A percentile compares a stretch with the other conserved stretches of the same genome.
phyloP scores from a whole-genome alignment of 2,888 invertebrate species.

The Aplocera efformata region DNA sequence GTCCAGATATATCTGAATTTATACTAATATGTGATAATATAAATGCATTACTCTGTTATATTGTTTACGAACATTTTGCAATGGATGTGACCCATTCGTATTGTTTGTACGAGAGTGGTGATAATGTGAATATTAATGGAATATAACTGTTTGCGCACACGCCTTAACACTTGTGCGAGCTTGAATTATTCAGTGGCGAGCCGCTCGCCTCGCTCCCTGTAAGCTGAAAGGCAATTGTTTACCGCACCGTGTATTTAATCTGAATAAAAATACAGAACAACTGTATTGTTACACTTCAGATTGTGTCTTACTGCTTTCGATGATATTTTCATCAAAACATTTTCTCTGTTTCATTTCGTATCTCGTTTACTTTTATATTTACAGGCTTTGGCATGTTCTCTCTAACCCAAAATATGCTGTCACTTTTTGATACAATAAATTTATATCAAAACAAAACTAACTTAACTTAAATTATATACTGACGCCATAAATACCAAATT shows the following conservation, averaged over 20 bases:
- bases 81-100: slow-evolving; percentile 41
- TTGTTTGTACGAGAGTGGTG: slow-evolving; percentile 52
- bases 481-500: background rate
- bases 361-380: too few species aligned
- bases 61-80: slow-evolving; percentile 47
- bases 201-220: slow-evolving; percentile 34
- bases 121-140: slow-evolving; percentile 70
- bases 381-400: too few species aligned
- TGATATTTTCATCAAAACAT: too few species aligned
- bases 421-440: too few species aligned
- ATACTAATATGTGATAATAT: slow-evolving; percentile 19
- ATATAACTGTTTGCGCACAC: slow-evolving; percentile 67
- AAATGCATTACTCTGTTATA: slow-evolving; percentile 18
- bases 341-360: too few species aligned
- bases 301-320: background rate
- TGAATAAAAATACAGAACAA: slow-evolving; percentile 27
- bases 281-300: slow-evolving; percentile 14
- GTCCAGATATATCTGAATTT: slow-evolving; percentile 6
- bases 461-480: too few species aligned
- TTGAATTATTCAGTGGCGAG: slow-evolving; percentile 66
- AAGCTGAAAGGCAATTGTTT: slow-evolving; percentile 46
- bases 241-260: slow-evolving; percentile 38
- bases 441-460: too few species aligned
- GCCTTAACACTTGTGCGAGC: slow-evolving; percentile 57
- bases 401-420: too few species aligned